Percentiles rank a stretch among this genome's conserved stretches.
These are phyloP conservation scores for Nothoprocta perdicaria DNA, from an alignment of 2,113 vertebrate genomes.

Conservation along the genomic window DNA sequence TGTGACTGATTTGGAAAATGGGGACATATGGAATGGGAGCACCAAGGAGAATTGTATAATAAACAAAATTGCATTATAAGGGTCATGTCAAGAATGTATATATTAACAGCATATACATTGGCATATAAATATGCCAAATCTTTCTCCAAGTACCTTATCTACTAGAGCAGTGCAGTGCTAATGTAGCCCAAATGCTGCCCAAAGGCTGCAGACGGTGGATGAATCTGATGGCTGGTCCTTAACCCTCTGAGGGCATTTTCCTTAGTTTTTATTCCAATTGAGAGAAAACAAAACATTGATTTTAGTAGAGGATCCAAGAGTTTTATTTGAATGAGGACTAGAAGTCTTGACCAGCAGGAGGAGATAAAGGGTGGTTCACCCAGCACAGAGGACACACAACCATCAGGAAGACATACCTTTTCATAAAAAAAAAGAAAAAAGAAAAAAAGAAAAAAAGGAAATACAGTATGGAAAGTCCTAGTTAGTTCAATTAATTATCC, in stretches of 20 bases:
- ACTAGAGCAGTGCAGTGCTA: neutral
- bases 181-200: neutral
- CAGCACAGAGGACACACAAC: neutral
- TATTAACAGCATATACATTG: neutral
- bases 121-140: neutral
- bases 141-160: neutral
- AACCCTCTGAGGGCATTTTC: neutral
- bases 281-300: neutral
- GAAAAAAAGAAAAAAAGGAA: neutral
- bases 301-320: neutral
- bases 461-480: conserved; percentile 50
- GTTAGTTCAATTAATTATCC: conserved; percentile 77
- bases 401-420: neutral
- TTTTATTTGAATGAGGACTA: neutral
- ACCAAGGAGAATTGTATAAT: neutral
- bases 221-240: neutral
- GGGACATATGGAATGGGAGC: neutral
- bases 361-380: neutral
- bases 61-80: neutral
- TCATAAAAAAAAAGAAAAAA: neutral
- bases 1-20: neutral
- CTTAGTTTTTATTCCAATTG: neutral
- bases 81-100: neutral
- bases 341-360: neutral
- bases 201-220: neutral